Conservation (phyloP, 2,888 invertebrate species). For the Parthenolecanium corni region DNA sequence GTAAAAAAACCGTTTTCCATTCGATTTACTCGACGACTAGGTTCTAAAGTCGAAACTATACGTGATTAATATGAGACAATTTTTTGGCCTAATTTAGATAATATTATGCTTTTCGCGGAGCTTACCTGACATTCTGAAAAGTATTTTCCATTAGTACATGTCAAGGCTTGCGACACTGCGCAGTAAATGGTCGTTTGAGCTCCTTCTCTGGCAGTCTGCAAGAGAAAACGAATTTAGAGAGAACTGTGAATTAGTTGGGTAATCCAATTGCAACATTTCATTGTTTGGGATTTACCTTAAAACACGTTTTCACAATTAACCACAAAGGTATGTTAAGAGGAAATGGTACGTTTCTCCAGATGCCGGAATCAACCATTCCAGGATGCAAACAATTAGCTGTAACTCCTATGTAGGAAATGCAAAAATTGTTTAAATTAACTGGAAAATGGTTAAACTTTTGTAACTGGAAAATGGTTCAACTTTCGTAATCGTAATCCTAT, state of each 20-base stretch:
- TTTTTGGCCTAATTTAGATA: too few species aligned
- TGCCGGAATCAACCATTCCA: slow-evolving; percentile 71
- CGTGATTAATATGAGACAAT: too few species aligned
- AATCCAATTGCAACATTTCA: too few species aligned
- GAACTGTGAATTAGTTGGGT: too few species aligned
- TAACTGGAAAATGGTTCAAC: too few species aligned
- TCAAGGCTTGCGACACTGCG: slow-evolving; percentile 62
- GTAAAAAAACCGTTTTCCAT: too few species aligned
- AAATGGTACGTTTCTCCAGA: slow-evolving; percentile 67
- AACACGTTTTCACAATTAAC: slow-evolving; percentile 56
- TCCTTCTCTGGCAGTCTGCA: slow-evolving; percentile 55
- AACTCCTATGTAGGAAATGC: slow-evolving; percentile 44
- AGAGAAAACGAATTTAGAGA: too few species aligned
- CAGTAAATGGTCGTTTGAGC: slow-evolving; percentile 67
- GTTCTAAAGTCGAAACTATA: too few species aligned
- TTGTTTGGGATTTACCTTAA: slow-evolving; percentile 50
- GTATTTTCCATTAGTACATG: slow-evolving; percentile 62
- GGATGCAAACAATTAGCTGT: slow-evolving; percentile 80
- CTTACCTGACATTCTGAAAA: slow-evolving; percentile 60
- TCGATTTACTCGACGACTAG: too few species aligned
- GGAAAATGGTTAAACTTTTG: too few species aligned
- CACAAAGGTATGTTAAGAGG: slow-evolving; percentile 58
- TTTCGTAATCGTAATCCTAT: too few species aligned
- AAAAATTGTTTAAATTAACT: too few species aligned
- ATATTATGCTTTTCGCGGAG: neutral